Evolutionary conservation across 2,113 vertebrate species (phyloP).

Genomic region (Strigops habroptila): DNA sequence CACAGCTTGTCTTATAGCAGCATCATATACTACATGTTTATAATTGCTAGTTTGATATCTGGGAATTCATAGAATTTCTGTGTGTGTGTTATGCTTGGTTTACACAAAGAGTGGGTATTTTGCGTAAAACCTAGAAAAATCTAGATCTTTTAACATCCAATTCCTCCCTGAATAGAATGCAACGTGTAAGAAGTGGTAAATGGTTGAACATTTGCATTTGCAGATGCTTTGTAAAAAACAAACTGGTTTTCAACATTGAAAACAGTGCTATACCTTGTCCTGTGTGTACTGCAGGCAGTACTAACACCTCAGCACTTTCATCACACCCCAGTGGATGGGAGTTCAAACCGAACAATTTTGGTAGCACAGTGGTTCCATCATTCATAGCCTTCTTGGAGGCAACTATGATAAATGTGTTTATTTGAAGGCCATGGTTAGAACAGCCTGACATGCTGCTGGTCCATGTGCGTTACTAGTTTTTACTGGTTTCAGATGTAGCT

Average conservation of each 20-base stretch:
- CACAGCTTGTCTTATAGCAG: neutral
- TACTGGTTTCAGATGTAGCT: neutral
- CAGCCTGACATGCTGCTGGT: neutral
- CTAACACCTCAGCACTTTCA: slow-evolving; percentile 2
- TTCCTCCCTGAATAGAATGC: slow-evolving; percentile 27
- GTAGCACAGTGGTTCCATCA: neutral
- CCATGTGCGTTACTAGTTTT: neutral
- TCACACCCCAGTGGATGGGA: slow-evolving; percentile 25
- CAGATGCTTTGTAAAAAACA: neutral
- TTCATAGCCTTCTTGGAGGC: neutral
- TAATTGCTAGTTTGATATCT: neutral
- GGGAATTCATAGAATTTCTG: neutral
- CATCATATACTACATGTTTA: neutral
- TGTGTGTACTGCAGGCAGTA: neutral
- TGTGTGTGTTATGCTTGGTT: slow-evolving; percentile 1
- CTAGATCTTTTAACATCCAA: slow-evolving; percentile 8
- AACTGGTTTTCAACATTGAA: slow-evolving; percentile 4
- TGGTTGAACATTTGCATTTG: slow-evolving; percentile 13
- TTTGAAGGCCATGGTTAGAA: neutral
- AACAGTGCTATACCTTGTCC: neutral
- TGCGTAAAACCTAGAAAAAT: neutral
- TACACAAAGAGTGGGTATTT: slow-evolving; percentile 15
- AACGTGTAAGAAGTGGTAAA: neutral
- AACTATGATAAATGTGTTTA: neutral
- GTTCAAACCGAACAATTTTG: slow-evolving; percentile 62